Base-by-base conservation (phyloP, 2,888 invertebrate genomes). In the Nomada ruficornis region DNA sequence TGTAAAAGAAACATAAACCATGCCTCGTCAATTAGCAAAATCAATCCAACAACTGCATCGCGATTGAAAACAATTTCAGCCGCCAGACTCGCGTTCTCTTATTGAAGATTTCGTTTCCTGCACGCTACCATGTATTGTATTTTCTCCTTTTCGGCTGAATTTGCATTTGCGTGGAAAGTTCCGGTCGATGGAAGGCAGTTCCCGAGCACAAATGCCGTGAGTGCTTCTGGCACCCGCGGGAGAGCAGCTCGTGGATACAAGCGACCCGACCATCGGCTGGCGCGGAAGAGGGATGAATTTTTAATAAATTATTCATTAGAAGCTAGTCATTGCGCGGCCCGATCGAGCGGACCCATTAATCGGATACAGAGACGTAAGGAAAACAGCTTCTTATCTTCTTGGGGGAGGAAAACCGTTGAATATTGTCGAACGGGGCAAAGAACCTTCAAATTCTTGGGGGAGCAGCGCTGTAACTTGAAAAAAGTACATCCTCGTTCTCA, bases 261-360 rank as follows among this genome's bases (percentile, higher is more conserved):
- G 64, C 36, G 36, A 57, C 44, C 44, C 23, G 2, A 44, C 23
- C 50, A 50, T n/a, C 42, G 44, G 15, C 9, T 9, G 44, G 23
- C 13, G 15, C 26, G 44, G 73, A 44, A 59, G 68, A 55, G 64
- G 80, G 83, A 86, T 87, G 86, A 89, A 90, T 88, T 89, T 88
- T 89, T 88, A 86, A 88, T 90, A 89, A 90, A 89, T 89, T 87
- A 89, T 89, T 90, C 88, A 90, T 89, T 82, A 88, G 81, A 69
- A 63, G 60, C 54, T 72, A 75, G 71, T 83, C 64, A 71, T 73
- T 78, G 72, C 72, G 75, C 75, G 71, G 81, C 62, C 59, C 72
- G 71, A 76, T 73, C 76, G 73, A 78, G 72, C 79, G 80, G 50
- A 54, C 69, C 84, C 85, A 86, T 89, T 88, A 88, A 88, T 86